phyloP scores from a whole-genome alignment of 2,797 vertebrate genomes.

The Myotis daubentonii region DNA sequence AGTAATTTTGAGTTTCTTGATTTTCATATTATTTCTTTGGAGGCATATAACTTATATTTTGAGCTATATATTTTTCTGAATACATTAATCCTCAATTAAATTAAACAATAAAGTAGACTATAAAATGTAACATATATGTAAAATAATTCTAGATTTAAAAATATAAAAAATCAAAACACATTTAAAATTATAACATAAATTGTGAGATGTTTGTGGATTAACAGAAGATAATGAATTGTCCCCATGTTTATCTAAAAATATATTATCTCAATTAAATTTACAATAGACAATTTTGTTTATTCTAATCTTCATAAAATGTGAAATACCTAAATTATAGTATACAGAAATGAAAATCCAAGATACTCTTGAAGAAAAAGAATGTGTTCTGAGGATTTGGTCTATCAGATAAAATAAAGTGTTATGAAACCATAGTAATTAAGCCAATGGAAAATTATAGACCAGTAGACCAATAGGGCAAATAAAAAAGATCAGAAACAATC shows the following conservation, averaged over 20 bases:
- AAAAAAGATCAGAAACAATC: not conserved
- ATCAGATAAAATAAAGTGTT: not conserved
- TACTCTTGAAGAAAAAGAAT: not conserved
- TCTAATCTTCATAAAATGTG: not conserved
- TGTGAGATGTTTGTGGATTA: not conserved
- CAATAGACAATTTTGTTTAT: not conserved
- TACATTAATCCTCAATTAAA: not conserved
- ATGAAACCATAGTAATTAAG: not conserved
- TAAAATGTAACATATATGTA: not conserved
- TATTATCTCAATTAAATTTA: not conserved
- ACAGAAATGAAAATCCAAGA: not conserved
- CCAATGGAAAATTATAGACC: not conserved
- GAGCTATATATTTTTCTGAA: not conserved
- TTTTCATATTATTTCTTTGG: not conserved
- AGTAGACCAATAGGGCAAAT: not conserved
- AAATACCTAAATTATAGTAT: not conserved
- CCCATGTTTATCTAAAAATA: not conserved
- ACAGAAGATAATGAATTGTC: not conserved
- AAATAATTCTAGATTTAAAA: not conserved
- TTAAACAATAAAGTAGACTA: not conserved
- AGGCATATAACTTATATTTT: not conserved
- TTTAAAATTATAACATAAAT: not conserved
- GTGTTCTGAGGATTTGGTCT: not conserved
- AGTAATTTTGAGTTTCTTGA: not conserved
- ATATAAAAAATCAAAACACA: not conserved